Percentiles rank a stretch among this genome's conserved stretches.
These are phyloP conservation scores for Astur gentilis DNA, from an alignment of 2,113 vertebrate species.

Conservation along the genomic window DNA sequence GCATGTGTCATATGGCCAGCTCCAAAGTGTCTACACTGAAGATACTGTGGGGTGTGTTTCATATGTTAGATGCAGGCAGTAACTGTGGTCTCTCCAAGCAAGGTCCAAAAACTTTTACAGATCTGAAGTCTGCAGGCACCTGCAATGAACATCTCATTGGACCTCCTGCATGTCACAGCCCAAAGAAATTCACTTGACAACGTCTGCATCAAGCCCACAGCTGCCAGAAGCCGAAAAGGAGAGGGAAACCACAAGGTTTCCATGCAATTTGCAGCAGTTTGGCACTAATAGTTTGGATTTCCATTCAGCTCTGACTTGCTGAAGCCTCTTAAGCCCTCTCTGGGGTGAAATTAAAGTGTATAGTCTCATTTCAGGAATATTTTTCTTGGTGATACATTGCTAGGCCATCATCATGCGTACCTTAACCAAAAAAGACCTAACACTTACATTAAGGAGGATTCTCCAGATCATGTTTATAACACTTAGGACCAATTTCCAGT, in stretches of 20 bases:
- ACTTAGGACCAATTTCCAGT: not conserved
- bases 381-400: not conserved
- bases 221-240: not conserved
- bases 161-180: not conserved
- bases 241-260: not conserved
- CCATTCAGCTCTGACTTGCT: not conserved
- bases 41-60: not conserved
- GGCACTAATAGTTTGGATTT: not conserved
- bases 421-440: not conserved
- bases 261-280: not conserved
- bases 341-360: not conserved
- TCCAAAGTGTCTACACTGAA: not conserved
- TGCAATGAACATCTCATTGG: not conserved
- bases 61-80: accelerated
- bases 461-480: not conserved
- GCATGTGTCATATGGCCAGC: not conserved
- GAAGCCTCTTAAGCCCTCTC: not conserved
- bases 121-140: not conserved
- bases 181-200: not conserved
- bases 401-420: not conserved
- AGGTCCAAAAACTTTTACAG: not conserved
- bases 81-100: accelerated
- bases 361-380: not conserved
- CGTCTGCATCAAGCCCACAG: not conserved
- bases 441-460: not conserved